These are phyloP conservation scores for Eupeodes luniger DNA, from an alignment of 2,888 invertebrate genomes.

Conservation along the genomic window DNA sequence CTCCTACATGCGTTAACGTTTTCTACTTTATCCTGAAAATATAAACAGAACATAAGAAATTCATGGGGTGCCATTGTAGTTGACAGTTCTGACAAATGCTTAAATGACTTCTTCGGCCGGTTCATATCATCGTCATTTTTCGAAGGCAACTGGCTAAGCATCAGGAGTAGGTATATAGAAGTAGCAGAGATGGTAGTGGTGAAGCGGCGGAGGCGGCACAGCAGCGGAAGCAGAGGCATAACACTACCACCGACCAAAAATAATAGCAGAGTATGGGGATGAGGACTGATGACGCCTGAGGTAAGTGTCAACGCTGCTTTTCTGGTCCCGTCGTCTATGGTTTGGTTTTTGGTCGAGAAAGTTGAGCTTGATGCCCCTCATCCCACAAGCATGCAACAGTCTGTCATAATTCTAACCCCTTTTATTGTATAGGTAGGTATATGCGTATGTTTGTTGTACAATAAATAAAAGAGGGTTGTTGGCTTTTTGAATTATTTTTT, in stretches of 20 bases:
- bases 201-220: neutral
- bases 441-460: neutral
- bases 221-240: too few relatives aligned
- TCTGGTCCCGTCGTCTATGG: conserved; percentile 72
- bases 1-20: conserved; percentile 12
- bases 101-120: conserved; percentile 76
- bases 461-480: neutral
- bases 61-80: conserved; percentile 78
- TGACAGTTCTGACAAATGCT: conserved; percentile 81
- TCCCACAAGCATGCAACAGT: conserved; percentile 69
- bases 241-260: neutral
- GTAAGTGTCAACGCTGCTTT: conserved; percentile 71
- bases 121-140: conserved; percentile 76
- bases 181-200: neutral
- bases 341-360: conserved; percentile 56
- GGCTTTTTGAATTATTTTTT: conserved; percentile 37
- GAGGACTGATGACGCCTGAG: conserved; percentile 28
- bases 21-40: conserved; percentile 33
- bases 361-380: conserved; percentile 8
- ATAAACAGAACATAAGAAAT: conserved; percentile 74
- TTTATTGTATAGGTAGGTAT: neutral
- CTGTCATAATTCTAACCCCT: conserved; percentile 74
- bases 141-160: conserved; percentile 43
- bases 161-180: neutral
- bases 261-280: neutral